A percentile compares a stretch with the other conserved stretches of the same genome.
Evolutionary conservation across 1,140 invertebrate genomes (phyloP).

Genomic region (Armadillidium nasatum): DNA sequence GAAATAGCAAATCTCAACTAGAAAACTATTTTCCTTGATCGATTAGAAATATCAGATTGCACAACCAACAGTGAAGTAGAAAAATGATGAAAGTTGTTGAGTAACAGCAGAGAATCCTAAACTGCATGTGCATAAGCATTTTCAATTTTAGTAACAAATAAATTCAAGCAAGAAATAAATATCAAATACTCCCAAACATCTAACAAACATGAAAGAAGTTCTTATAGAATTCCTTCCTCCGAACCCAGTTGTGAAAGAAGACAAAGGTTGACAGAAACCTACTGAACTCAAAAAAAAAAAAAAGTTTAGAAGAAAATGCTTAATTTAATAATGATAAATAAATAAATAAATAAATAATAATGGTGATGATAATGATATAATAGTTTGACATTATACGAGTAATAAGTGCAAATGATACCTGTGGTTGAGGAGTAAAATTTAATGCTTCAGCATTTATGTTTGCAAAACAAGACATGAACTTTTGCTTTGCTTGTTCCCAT

Average conservation of each 20-base stretch:
- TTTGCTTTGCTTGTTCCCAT: slow-evolving; percentile 28
- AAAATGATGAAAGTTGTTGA: not conserved
- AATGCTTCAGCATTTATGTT: slow-evolving; percentile 18
- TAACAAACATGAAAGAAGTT: no score
- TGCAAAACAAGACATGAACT: slow-evolving; percentile 16
- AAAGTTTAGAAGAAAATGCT: no score
- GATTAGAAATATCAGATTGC: not conserved
- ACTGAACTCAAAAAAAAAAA: no score
- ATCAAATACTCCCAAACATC: not conserved
- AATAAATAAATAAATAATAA: no score
- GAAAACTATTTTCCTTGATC: not conserved
- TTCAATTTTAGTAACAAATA: not conserved
- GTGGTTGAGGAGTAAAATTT: slow-evolving; percentile 3
- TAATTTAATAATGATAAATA: no score
- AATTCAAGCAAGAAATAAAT: not conserved
- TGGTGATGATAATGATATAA: no score
- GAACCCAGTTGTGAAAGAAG: no score
- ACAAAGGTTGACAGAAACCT: no score
- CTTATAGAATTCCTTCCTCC: no score
- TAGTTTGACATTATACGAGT: no score
- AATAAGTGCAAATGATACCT: not conserved
- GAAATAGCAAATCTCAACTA: no score
- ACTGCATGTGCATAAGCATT: not conserved
- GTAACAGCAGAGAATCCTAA: not conserved
- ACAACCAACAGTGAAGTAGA: not conserved